phyloP scores from a whole-genome alignment of 2,888 invertebrate genomes.

The Malacosoma neustria region DNA sequence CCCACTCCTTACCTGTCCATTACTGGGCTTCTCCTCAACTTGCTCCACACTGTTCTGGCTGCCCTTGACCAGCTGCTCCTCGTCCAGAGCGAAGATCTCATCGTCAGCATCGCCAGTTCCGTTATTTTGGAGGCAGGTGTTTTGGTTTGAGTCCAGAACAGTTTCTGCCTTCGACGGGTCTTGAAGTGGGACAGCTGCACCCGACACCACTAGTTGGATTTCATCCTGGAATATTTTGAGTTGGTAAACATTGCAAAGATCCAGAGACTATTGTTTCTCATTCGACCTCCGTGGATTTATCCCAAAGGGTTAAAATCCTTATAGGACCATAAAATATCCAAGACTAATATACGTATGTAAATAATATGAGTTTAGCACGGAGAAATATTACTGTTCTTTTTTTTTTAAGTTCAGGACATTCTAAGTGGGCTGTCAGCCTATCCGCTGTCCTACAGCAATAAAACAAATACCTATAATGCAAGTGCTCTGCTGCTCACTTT shows the following conservation, averaged over 20 bases:
- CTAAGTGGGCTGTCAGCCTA: too few relatives aligned
- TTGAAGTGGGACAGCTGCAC: slow-evolving; percentile 82
- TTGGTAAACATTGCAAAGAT: not conserved
- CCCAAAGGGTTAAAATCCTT: too few relatives aligned
- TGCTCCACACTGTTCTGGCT: slow-evolving; percentile 14
- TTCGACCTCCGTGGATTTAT: too few relatives aligned
- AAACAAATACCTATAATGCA: too few relatives aligned
- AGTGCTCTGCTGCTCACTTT: too few relatives aligned
- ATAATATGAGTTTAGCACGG: too few relatives aligned
- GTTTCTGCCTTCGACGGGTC: slow-evolving; percentile 34
- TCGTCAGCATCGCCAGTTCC: slow-evolving; percentile 78
- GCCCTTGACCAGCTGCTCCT: slow-evolving; percentile 72
- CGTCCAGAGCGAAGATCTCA: slow-evolving; percentile 89
- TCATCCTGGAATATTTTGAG: slow-evolving; percentile 63
- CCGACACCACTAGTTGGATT: slow-evolving; percentile 80
- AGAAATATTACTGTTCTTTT: too few relatives aligned
- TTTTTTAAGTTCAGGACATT: too few relatives aligned
- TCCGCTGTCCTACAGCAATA: too few relatives aligned
- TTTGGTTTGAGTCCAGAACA: slow-evolving; percentile 10
- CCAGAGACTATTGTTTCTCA: too few relatives aligned
- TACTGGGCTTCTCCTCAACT: slow-evolving; percentile 33
- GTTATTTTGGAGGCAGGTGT: slow-evolving; percentile 14
- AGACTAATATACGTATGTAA: too few relatives aligned
- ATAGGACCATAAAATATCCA: too few relatives aligned
- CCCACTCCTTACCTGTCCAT: slow-evolving; percentile 35